Percentiles rank a stretch among this genome's conserved stretches.
phyloP scores from a whole-genome alignment of 2,113 vertebrate species.

The Bubo scandiacus region DNA sequence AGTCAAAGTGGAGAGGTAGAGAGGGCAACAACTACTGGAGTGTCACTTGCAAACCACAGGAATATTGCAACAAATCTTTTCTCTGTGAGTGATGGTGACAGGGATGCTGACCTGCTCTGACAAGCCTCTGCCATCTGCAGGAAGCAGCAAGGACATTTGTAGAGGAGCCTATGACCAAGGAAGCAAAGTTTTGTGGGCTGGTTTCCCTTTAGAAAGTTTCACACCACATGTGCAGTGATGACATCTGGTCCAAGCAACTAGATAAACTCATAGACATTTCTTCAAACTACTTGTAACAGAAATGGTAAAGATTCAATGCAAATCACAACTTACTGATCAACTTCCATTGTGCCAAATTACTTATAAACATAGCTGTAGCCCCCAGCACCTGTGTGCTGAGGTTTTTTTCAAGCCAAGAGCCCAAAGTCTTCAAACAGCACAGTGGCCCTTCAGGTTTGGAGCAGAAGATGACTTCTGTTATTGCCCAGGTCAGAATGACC shows the following conservation, averaged over 20 bases:
- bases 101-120: neutral
- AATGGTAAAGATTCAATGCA: neutral
- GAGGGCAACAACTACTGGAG: neutral
- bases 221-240: neutral
- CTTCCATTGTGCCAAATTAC: neutral
- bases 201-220: neutral
- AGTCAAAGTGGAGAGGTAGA: neutral
- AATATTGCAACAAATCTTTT: neutral
- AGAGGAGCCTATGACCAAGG: neutral
- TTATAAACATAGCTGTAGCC: neutral
- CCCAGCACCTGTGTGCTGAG: neutral
- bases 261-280: neutral
- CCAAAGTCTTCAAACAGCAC: neutral
- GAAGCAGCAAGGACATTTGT: neutral
- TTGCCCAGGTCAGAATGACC: neutral
- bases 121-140: neutral
- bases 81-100: neutral
- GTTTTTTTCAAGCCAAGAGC: neutral
- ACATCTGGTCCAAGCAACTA: neutral
- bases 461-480: neutral
- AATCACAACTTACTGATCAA: neutral
- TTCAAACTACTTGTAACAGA: neutral
- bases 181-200: neutral
- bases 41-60: neutral
- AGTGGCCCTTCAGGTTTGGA: neutral